Evolutionary conservation across 2,888 invertebrate species (phyloP), one percentile per base, ranked within the genome.

Genomic region (Actias luna): DNA sequence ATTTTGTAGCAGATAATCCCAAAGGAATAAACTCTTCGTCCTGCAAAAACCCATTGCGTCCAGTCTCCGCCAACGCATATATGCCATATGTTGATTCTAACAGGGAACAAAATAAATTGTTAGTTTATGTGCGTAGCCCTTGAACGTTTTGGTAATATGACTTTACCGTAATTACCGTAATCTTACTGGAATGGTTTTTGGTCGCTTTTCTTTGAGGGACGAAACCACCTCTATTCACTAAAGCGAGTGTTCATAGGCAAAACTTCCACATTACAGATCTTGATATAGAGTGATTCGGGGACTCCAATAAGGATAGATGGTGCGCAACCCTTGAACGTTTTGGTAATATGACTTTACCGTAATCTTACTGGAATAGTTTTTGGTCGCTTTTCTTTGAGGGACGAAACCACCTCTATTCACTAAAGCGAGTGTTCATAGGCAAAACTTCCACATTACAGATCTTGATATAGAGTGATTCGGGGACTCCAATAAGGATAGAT

Each of bases 351-450:
- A 39, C 2, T 33, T 29, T 2, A 63, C 42, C 5, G 10, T 18
- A 7, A 31, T 61, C 35, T 39, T 57, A 39, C 25, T 42, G 14
- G 39, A 22, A n/a, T 7, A 3, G 25, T 18, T 61, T n/a, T 36
- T 57, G 33, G 12, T 61, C 25, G 25, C 12, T 22, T 35, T 36
- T 14, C 18, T 25, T 61, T n/a, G n/a, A n/a, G n/a, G n/a, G n/a
- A n/a, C n/a, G n/a, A n/a, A n/a, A n/a, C n/a, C n/a, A n/a, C n/a
- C 58, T 27, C 69, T 68, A 69, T 62, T 71, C 68, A 57, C 64
- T 59, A 22, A 65, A 69, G 46, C 69, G 61, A 5, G 66, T 60
- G 36, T 67, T 67, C 2, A 64, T 5, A 0, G 69, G 66, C 72
- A 68, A 72, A 33, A 18, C 61, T 0, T 66, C 61, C 8, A 55